A percentile compares a stretch with the other conserved stretches of the same genome.
These are phyloP conservation scores for Grallaria varia DNA, from an alignment of 2,113 vertebrate genomes.

Conservation along the genomic window DNA sequence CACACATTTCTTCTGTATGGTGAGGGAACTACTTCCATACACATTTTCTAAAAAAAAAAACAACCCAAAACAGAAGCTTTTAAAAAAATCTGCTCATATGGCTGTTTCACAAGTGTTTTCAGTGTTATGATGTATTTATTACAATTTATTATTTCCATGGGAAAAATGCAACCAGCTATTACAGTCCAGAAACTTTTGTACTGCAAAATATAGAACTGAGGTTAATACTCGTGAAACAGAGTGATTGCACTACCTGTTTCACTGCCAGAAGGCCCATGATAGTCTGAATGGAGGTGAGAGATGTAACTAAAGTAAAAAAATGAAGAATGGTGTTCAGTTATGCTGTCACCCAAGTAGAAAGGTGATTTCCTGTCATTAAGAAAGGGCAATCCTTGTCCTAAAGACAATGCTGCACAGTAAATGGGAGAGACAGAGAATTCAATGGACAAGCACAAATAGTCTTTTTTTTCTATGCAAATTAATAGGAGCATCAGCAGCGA, in stretches of 20 bases:
- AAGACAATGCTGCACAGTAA: neutral
- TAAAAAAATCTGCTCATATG: neutral
- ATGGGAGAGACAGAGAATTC: neutral
- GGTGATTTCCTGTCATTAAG: neutral
- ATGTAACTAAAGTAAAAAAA: neutral
- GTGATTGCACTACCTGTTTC: neutral
- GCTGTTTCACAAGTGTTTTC: neutral
- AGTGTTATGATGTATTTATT: neutral
- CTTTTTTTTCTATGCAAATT: neutral
- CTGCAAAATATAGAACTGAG: neutral
- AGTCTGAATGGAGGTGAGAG: neutral
- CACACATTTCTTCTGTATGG: neutral
- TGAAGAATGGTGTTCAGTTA: neutral
- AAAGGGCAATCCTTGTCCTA: neutral
- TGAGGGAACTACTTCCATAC: neutral
- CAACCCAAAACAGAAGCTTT: neutral
- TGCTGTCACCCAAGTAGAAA: neutral
- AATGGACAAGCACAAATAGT: neutral
- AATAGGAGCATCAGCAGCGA: neutral
- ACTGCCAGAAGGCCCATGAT: neutral
- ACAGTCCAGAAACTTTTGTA: neutral
- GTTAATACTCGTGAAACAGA: neutral
- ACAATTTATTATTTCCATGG: neutral
- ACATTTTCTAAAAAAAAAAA: neutral
- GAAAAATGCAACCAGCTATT: neutral